Base-by-base conservation (phyloP, 2,113 vertebrate genomes). In the Martes martes region DNA sequence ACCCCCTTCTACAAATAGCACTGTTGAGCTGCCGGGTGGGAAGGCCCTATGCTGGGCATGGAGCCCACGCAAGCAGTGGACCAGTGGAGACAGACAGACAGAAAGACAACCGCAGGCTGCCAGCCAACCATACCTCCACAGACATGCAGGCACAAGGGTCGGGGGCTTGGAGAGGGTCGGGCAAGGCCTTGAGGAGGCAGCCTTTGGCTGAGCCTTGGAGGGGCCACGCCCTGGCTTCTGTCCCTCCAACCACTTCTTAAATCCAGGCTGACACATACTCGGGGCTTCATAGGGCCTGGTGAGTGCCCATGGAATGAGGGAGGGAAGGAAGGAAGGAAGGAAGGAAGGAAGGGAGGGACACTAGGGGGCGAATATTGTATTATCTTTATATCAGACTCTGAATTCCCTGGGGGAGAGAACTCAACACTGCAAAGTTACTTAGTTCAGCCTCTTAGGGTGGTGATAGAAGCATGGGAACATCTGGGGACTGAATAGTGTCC, bases 171-270 rank as follows among this genome's bases (percentile, higher is more conserved):
- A 76, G 84, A 47, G 1, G 4, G 14, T 47, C 8, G 1, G 45
- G 28, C 45, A 24, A 3, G 28, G 92, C 6, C n/a, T 13, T 0
- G 7, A 42, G 84, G 79, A 42, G 42, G 14, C 0, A 0, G 14
- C 21, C 91, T 36, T 13, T 10, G 59, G 21, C 15, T 21, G 45
- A 28, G 33, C 7, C 36, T 42, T 15, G 16, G 42, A 33, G 45
- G 52, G 71, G 1, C 6, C 8, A 2, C 0, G 5, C 6, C 67
- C 36, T 79, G 33, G 21, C 31, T 6, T 61, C 50, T 33, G 82
- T 23, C 10, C 55, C n/a, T 65, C 0, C 2, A 2, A 16, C 23
- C 3, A 0, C 74, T 33, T 26, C 33, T 18, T 11, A 15, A 39
- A 14, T 18, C 15, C 21, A 23, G 47, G 61, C 23, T 69, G 39